Evolutionary conservation across 2,113 vertebrate genomes (phyloP), one percentile per base, ranked within the genome.

Genomic region (Boleophthalmus pectinirostris): DNA sequence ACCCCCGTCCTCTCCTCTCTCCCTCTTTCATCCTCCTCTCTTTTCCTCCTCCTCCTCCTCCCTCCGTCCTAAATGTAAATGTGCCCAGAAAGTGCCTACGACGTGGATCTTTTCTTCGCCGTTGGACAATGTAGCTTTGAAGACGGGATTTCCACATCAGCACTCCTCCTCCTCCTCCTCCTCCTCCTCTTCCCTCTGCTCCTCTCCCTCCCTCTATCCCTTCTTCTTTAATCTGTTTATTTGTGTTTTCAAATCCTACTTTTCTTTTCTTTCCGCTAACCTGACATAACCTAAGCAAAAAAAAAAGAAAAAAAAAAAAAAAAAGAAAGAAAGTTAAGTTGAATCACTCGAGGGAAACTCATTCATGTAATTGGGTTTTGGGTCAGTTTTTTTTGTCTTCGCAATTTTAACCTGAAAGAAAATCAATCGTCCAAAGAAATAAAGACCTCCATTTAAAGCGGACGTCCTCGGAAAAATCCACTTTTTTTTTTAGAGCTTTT

Each of bases 61-160:
- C 10, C 29, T n/a, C 33, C 43, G 33, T 64, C 61, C 61, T 64
- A 35, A 64, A 64, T 64, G 61, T 64, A 64, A 64, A 64, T 64
- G 61, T 64, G 33, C 38, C 20, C 58, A n/a, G 38, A 64, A 64
- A 43, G 61, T 64, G 61, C 61, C 61, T 35, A 64, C 61, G 9
- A 21, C 35, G 35, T 64, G 33, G 33, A 64, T 64, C 61, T 64
- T 43, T 64, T 64, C 38, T 64, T 43, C 38, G 61, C 61, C 25
- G 58, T 58, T 58, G 18, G 33, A 64, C 61, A 64, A 38, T 38
- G 61, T 64, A 33, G 7, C 61, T 64, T 64, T 64, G 35, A 64
- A 64, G 61, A 33, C 9, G 33, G 33, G 61, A 43, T 64, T 64
- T 64, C 33, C 12, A 38, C 61, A 43, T 64, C 61, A 64, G 61